Evolutionary conservation across 2,113 vertebrate species (phyloP), one percentile per base, ranked within the genome.

Genomic region (Kryptolebias marmoratus): DNA sequence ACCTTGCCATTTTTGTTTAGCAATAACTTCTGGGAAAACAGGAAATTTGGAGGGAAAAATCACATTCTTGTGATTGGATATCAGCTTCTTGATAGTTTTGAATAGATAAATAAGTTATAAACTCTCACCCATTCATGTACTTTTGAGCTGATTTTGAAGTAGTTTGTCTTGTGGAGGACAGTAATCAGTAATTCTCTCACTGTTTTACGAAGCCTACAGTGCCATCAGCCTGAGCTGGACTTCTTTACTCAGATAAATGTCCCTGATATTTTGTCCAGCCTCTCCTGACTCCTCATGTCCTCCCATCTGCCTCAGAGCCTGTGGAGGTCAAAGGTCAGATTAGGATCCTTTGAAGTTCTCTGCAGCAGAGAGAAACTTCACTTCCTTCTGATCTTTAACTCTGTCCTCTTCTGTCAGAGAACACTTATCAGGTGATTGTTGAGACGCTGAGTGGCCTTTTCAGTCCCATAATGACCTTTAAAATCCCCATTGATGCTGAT

Each of bases 281-380:
- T 27, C 15, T 55, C 53, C 42, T 14, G n/a, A 57, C 45, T 73
- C n/a, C 5, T 36, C 44, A n/a, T 69, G 53, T 56, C 50, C 27
- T 68, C 68, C 54, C 15, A 0, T 73, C 28, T 60, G 55, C 50
- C 59, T 68, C 54, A 52, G 28, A 83, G 70, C 39, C n/a, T 45
- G 49, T 58, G 36, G 44, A 72, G 68, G 80, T 81, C 75, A 81
- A 45, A 81, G 80, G 68, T 81, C 73, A 65, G 69, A 84, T 79
- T 67, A 73, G 77, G 71, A 68, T 79, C 77, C 72, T 85, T 83
- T 87, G 80, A 90, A 82, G 82, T 71, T 68, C 55, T 62, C 67
- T 63, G 50, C 61, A 71, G 64, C 22, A 10, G 22, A 71, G 59
- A 68, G 10, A 73, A 67, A 74, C 65, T 54, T 58, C 75, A 65